Conservation (phyloP, 2,113 vertebrate genomes). For the Hemichromis elongatus region DNA sequence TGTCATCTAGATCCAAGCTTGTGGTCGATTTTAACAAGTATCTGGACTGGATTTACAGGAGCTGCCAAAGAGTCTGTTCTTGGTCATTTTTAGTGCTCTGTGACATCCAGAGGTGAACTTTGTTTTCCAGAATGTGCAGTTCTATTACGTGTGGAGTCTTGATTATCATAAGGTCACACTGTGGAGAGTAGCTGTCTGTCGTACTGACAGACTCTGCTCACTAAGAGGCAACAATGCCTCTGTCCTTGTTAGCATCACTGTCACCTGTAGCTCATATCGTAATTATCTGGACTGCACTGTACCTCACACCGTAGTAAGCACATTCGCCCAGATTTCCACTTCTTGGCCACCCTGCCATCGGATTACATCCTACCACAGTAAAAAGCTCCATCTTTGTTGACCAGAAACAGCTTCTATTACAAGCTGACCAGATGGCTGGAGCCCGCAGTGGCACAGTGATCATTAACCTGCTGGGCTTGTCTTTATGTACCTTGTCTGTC, state of each 20-base stretch:
- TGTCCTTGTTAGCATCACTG: constrained; percentile 3
- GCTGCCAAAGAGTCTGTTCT: background rate
- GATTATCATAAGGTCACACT: background rate
- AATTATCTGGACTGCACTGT: constrained; percentile 8
- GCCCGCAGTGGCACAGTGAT: background rate
- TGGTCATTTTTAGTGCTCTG: background rate
- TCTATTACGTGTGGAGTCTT: background rate
- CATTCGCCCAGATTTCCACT: background rate
- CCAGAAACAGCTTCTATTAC: background rate
- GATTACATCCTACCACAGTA: background rate
- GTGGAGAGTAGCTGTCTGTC: background rate
- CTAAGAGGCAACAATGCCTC: background rate
- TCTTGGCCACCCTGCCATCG: background rate
- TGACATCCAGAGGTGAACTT: background rate
- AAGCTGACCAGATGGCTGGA: constrained; percentile 34
- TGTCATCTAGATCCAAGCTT: background rate
- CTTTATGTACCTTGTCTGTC: constrained; percentile 6
- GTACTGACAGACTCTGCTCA: background rate
- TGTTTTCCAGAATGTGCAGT: background rate
- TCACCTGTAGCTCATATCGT: constrained; percentile 18
- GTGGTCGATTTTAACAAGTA: background rate
- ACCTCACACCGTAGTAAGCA: background rate
- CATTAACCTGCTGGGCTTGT: constrained; percentile 37
- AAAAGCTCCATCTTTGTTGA: background rate
- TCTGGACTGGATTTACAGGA: background rate